These are phyloP conservation scores for Limnephilus auricula DNA, from an alignment of 2,888 invertebrate species.

Conservation along the genomic window DNA sequence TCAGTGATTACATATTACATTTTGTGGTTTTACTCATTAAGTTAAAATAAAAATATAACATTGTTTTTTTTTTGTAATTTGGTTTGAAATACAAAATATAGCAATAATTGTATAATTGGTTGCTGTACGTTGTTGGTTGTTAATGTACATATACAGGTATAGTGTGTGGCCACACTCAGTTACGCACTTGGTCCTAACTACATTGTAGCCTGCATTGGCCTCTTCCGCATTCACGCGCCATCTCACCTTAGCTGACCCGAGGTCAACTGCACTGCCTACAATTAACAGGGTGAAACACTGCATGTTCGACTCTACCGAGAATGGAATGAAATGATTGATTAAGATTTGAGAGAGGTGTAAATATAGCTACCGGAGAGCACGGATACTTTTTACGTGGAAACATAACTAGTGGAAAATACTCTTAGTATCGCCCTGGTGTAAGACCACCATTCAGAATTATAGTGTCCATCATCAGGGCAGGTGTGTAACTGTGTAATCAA, in stretches of 20 bases:
- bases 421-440: too few relatives aligned
- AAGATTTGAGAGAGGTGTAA: neutral
- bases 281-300: neutral
- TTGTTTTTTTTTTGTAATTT: neutral
- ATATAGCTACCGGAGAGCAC: neutral
- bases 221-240: constrained; percentile 25
- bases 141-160: neutral
- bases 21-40: too few relatives aligned
- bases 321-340: neutral
- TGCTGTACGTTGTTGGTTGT: neutral
- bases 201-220: neutral
- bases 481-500: too few relatives aligned
- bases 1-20: too few relatives aligned
- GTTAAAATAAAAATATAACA: too few relatives aligned
- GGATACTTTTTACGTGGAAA: neutral
- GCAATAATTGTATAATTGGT: neutral
- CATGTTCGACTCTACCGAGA: neutral
- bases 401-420: too few relatives aligned
- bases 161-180: neutral
- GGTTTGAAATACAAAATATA: neutral
- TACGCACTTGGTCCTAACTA: neutral
- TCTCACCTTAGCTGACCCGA: neutral
- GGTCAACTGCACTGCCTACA: neutral
- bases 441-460: too few relatives aligned
- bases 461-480: too few relatives aligned